These are phyloP conservation scores for Stichodactyla helianthus DNA, from an alignment of 64 coral and sea anemone genomes.

Conservation along the genomic window DNA sequence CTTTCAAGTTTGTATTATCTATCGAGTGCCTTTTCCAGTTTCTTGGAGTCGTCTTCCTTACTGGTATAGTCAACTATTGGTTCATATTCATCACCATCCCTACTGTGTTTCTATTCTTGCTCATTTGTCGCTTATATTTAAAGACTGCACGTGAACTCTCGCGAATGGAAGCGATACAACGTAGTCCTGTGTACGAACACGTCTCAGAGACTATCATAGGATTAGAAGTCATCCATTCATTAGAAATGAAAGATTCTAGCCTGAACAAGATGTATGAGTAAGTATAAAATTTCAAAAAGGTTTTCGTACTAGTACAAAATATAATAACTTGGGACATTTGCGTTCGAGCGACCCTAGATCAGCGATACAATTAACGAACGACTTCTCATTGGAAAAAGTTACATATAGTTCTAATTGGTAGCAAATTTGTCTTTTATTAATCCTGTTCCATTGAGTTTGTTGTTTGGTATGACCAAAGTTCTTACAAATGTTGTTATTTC, in stretches of 20 bases:
- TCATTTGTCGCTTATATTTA: constrained; percentile 5
- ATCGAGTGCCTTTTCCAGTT: too few species aligned
- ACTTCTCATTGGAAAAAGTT: neutral
- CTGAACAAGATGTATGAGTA: neutral
- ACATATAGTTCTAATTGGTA: neutral
- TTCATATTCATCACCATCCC: neutral
- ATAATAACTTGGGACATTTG: too few species aligned
- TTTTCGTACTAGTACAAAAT: neutral
- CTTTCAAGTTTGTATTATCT: too few species aligned
- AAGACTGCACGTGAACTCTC: neutral
- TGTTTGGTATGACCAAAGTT: neutral
- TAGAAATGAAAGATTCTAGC: constrained; percentile 39
- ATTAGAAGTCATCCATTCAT: neutral
- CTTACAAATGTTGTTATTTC: neutral
- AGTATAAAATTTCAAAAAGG: neutral
- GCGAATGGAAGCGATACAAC: neutral
- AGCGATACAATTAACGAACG: too few species aligned
- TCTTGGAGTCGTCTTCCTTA: too few species aligned
- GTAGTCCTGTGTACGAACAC: constrained; percentile 66
- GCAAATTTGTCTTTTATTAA: neutral
- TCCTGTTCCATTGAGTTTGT: neutral
- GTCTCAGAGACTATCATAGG: constrained; percentile 51
- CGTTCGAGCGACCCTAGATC: too few species aligned
- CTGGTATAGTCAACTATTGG: too few species aligned
- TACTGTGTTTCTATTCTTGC: neutral